phyloP scores from a whole-genome alignment of 1,140 invertebrate species.

The Drosophila parabipectinata region DNA sequence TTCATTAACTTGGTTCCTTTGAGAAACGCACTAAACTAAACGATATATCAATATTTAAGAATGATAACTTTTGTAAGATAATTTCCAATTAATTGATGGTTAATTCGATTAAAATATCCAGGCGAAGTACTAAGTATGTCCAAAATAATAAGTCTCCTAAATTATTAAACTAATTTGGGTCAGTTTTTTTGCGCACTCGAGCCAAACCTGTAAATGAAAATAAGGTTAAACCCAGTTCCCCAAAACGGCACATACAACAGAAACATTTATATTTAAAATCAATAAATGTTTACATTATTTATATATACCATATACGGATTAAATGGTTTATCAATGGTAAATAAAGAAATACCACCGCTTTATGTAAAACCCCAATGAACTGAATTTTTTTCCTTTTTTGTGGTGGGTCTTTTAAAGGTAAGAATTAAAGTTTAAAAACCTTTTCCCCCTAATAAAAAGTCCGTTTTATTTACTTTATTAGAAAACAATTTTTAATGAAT shows the following conservation, averaged over 20 bases:
- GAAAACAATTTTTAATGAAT: constrained; percentile 83
- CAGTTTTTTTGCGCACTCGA: constrained; percentile 46
- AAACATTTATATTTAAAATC: constrained; percentile 54
- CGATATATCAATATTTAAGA: constrained; percentile 49
- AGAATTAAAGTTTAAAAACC: too few relatives aligned
- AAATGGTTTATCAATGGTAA: constrained; percentile 83
- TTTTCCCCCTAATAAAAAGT: constrained; percentile 11
- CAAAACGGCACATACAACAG: constrained; percentile 45
- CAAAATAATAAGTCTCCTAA: not conserved
- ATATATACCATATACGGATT: constrained; percentile 73
- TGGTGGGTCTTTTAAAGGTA: not conserved
- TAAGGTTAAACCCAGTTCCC: constrained; percentile 41
- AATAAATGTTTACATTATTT: constrained; percentile 78
- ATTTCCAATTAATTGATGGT: constrained; percentile 67
- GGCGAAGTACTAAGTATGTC: constrained; percentile 55
- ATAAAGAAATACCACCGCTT: constrained; percentile 83
- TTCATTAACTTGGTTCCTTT: constrained; percentile 75
- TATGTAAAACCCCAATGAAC: constrained; percentile 73
- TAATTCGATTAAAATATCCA: constrained; percentile 41
- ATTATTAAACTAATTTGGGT: constrained; percentile 36
- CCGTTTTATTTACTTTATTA: constrained; percentile 66
- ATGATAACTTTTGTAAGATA: constrained; percentile 75
- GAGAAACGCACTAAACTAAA: constrained; percentile 70
- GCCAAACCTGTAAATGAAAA: constrained; percentile 60
- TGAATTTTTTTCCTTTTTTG: constrained; percentile 3